These are phyloP conservation scores for Danio aesculapii DNA, from an alignment of 2,797 vertebrate genomes.

Conservation along the genomic window DNA sequence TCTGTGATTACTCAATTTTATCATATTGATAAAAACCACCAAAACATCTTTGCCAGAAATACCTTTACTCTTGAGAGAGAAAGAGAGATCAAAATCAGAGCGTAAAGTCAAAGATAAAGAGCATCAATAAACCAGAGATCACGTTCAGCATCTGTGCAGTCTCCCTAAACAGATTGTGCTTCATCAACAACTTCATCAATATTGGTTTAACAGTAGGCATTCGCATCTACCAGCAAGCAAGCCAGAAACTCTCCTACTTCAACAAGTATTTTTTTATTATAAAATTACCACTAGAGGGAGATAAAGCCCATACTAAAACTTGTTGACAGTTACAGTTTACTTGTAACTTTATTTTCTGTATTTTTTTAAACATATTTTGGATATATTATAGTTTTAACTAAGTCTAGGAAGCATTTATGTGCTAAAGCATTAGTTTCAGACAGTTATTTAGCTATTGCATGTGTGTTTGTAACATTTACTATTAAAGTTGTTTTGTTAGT, in stretches of 20 bases:
- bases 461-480: too few relatives aligned
- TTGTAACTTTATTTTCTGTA: not conserved
- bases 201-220: not conserved
- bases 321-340: not conserved
- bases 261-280: not conserved
- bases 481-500: too few relatives aligned
- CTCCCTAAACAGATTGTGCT: too few relatives aligned
- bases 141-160: not conserved
- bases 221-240: not conserved
- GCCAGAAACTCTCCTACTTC: not conserved
- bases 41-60: too few relatives aligned
- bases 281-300: not conserved
- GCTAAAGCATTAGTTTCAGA: too few relatives aligned
- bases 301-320: not conserved
- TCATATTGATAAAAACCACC: too few relatives aligned
- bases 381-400: too few relatives aligned
- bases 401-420: too few relatives aligned
- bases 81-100: not conserved
- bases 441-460: too few relatives aligned
- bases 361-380: too few relatives aligned
- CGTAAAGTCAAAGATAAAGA: not conserved
- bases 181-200: not conserved
- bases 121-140: conserved; percentile 12
- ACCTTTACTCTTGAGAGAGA: too few relatives aligned
- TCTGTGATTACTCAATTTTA: too few relatives aligned